Evolutionary conservation across 1,140 invertebrate species (phyloP).

Genomic region (Augochlora pura): DNA sequence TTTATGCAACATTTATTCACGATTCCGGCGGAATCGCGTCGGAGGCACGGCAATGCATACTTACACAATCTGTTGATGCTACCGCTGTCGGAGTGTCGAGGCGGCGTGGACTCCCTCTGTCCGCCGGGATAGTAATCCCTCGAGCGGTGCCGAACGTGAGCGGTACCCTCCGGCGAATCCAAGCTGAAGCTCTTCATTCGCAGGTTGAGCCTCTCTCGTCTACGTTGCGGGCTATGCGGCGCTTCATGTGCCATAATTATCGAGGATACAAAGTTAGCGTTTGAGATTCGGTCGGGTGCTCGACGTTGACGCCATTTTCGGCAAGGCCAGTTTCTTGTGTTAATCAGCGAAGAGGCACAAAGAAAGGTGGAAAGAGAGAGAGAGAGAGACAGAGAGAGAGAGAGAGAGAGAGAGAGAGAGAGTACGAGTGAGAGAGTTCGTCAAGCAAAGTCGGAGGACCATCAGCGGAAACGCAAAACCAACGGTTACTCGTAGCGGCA

Average conservation of each 20-base stretch:
- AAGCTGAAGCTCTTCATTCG: slow-evolving; percentile 98
- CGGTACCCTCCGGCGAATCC: slow-evolving; percentile 97
- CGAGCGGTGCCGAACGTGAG: slow-evolving; percentile 88
- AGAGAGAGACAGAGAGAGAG: too few relatives aligned
- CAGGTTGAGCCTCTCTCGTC: slow-evolving; percentile 96
- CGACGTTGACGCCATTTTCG: slow-evolving; percentile 65
- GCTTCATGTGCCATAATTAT: slow-evolving; percentile 83
- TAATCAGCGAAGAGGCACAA: too few relatives aligned
- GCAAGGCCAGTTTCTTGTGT: neutral
- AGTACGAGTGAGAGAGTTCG: too few relatives aligned
- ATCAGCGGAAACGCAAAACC: neutral
- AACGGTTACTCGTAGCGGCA: neutral
- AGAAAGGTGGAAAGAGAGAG: too few relatives aligned
- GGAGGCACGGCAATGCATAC: too few relatives aligned
- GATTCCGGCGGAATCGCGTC: too few relatives aligned
- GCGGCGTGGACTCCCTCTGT: slow-evolving; percentile 79
- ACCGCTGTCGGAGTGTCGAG: slow-evolving; percentile 81
- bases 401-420: neutral
- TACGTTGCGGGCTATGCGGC: slow-evolving; percentile 92
- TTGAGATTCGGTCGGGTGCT: slow-evolving; percentile 39
- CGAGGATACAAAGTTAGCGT: slow-evolving; percentile 57
- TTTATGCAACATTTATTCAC: too few relatives aligned
- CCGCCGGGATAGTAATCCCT: slow-evolving; percentile 79
- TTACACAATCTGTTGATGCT: slow-evolving; percentile 81
- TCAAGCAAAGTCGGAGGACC: neutral